phyloP scores from a whole-genome alignment of 2,888 invertebrate genomes.

The Eremobia ochroleuca region DNA sequence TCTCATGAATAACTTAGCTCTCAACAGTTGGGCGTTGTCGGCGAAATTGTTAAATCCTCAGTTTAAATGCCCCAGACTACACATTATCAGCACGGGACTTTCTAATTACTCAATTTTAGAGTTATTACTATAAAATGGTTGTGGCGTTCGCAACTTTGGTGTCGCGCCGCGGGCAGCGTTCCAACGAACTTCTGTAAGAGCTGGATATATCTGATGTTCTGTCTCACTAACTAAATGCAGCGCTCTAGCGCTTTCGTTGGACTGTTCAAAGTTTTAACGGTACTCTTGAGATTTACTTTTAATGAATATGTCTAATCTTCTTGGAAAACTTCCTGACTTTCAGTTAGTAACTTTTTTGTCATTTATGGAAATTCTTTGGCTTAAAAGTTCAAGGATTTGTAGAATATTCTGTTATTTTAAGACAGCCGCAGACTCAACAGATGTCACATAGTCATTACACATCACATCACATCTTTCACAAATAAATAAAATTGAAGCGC shows the following conservation, averaged over 20 bases:
- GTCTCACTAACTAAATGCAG: slow-evolving; percentile 55
- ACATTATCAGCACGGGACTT: slow-evolving; percentile 43
- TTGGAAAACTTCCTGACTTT: slow-evolving; percentile 26
- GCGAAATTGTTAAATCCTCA: slow-evolving; percentile 34
- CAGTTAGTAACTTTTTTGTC: slow-evolving; percentile 17
- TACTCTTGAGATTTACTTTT: slow-evolving; percentile 55
- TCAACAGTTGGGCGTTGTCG: slow-evolving; percentile 28
- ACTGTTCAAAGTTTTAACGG: slow-evolving; percentile 31
- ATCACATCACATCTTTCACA: neutral
- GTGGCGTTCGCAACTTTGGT: slow-evolving; percentile 33
- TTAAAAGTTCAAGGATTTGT: slow-evolving; percentile 19
- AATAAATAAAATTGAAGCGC: neutral
- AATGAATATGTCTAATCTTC: slow-evolving; percentile 36
- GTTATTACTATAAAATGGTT: slow-evolving; percentile 56
- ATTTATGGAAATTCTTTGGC: slow-evolving; percentile 36
- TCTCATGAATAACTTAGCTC: slow-evolving; percentile 50
- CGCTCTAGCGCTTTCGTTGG: slow-evolving; percentile 47
- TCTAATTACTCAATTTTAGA: slow-evolving; percentile 66
- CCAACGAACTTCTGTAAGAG: slow-evolving; percentile 71
- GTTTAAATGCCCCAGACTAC: slow-evolving; percentile 22
- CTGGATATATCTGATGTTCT: slow-evolving; percentile 56
- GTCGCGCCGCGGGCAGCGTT: slow-evolving; percentile 67
- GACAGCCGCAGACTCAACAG: slow-evolving; percentile 10
- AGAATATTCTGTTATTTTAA: neutral
- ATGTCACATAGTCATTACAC: neutral